These are phyloP conservation scores for Laspeyria flexula DNA, from an alignment of 2,888 invertebrate species.

Conservation along the genomic window DNA sequence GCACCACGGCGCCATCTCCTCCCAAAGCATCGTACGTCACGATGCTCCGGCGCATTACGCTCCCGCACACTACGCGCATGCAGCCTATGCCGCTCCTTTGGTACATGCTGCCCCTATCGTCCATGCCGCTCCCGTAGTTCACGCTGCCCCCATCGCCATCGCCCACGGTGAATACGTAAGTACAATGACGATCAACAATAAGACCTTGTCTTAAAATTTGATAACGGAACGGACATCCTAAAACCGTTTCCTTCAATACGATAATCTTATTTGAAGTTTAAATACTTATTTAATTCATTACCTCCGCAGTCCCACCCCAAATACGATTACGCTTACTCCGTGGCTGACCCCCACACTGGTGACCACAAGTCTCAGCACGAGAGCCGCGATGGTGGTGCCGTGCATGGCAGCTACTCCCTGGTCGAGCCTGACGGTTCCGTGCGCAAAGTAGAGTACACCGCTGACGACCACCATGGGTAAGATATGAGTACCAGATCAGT, in stretches of 20 bases:
- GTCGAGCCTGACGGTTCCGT: conserved; percentile 88
- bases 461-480: conserved; percentile 87
- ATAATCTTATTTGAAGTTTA: too few species aligned
- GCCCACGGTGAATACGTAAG: conserved; percentile 73
- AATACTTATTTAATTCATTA: conserved; percentile 7
- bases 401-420: conserved; percentile 88
- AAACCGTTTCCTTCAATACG: conserved; percentile 20
- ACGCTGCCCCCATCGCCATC: conserved; percentile 63
- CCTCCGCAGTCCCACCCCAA: conserved; percentile 84
- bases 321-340: conserved; percentile 87
- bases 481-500: too few species aligned
- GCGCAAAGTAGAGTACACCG: conserved; percentile 88
- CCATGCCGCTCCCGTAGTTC: conserved; percentile 44
- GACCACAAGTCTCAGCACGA: conserved; percentile 88
- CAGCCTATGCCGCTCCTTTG: conserved; percentile 64
- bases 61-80: conserved; percentile 65
- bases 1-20: conserved; percentile 81
- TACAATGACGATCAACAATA: conserved; percentile 21
- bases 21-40: conserved; percentile 81
- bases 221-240: conserved; percentile 22
- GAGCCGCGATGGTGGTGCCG: conserved; percentile 87
- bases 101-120: conserved; percentile 59
- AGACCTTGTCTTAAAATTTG: conserved; percentile 15
- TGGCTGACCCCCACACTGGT: conserved; percentile 87
- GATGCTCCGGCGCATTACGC: conserved; percentile 73